Percentiles rank a stretch among this genome's conserved stretches.
Evolutionary conservation across 2,888 invertebrate genomes (phyloP).

Genomic region (Spisula subtruncata): DNA sequence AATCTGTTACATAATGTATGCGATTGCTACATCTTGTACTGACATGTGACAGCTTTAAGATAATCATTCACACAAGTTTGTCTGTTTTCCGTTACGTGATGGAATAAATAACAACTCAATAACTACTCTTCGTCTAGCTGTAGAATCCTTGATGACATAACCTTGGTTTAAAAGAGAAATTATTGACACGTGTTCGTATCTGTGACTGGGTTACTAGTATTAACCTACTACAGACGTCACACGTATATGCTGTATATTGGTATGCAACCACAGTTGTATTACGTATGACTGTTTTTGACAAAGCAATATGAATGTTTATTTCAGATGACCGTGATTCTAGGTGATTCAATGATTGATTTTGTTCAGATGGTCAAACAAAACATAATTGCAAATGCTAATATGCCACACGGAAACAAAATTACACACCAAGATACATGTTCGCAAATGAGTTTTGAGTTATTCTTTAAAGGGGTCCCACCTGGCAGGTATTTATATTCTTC

Average conservation of each 20-base stretch:
- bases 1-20: not conserved
- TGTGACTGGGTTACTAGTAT: no score
- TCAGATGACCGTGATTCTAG: no score
- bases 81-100: not conserved
- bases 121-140: not conserved
- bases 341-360: no score
- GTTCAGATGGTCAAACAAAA: not conserved
- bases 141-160: no score
- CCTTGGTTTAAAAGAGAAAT: not conserved
- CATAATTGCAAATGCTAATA: not conserved
- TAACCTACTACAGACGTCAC: no score
- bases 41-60: not conserved
- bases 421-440: not conserved
- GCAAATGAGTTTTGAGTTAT: no score
- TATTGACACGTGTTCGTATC: not conserved
- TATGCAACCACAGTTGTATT: no score
- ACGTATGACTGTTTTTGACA: not conserved
- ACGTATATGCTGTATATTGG: no score
- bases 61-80: not conserved
- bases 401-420: not conserved
- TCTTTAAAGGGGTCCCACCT: no score
- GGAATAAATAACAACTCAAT: not conserved
- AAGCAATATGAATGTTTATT: not conserved
- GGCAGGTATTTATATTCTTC: no score
- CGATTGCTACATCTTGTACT: not conserved